Percentiles rank a stretch among this genome's conserved stretches.
phyloP scores from a whole-genome alignment of 2,113 vertebrate species.

The Marmota flaviventris region DNA sequence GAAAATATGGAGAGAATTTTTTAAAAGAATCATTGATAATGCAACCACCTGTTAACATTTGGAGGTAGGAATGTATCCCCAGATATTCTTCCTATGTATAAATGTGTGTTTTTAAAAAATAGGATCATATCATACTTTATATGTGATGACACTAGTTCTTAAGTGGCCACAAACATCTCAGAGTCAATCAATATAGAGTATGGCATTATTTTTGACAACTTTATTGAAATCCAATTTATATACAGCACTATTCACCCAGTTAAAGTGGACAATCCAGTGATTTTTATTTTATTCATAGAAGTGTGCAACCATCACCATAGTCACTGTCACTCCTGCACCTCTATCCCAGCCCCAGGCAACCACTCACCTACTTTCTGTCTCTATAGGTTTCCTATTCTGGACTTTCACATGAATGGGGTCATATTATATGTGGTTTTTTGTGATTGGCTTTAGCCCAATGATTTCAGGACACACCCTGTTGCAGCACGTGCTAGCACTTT shows the following conservation, averaged over 20 bases:
- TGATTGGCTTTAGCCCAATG: neutral
- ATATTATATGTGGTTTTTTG: neutral
- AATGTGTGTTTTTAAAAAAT: neutral
- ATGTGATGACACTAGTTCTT: too few relatives aligned
- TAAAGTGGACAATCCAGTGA: too few relatives aligned
- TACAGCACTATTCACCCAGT: neutral
- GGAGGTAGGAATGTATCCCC: neutral
- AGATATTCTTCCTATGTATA: neutral
- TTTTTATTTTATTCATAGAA: neutral
- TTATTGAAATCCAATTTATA: neutral
- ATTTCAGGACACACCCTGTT: neutral
- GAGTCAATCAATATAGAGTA: neutral
- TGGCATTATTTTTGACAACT: neutral
- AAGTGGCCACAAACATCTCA: neutral
- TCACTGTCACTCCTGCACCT: neutral
- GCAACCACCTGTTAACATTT: neutral
- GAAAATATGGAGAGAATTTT: neutral
- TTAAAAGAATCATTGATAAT: neutral
- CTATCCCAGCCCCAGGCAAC: too few relatives aligned
- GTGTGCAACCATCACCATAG: too few relatives aligned
- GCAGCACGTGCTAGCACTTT: accelerated
- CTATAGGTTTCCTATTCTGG: neutral
- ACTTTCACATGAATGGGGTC: neutral
- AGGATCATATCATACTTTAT: neutral
- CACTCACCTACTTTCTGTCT: neutral